phyloP scores from a whole-genome alignment of 1,140 invertebrate genomes.

The Drosophila neocordata region DNA sequence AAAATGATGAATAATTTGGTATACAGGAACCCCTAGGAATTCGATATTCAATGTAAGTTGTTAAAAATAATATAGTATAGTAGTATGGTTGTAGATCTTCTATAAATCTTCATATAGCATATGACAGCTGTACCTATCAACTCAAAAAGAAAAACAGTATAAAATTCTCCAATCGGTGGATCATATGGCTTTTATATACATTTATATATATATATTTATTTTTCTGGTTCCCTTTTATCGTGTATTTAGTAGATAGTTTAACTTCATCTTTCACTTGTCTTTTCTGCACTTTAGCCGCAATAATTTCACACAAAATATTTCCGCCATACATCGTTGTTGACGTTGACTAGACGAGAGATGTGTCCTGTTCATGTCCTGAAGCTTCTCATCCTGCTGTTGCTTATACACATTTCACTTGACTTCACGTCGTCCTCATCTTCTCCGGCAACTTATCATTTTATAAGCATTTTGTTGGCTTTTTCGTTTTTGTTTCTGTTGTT shows the following conservation, averaged over 20 bases:
- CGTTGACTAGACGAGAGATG: constrained; percentile 43
- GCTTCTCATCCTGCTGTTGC: constrained; percentile 20
- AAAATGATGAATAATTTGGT: too few relatives aligned
- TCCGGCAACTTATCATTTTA: constrained; percentile 72
- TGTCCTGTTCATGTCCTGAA: constrained; percentile 26
- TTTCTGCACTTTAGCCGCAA: constrained; percentile 39
- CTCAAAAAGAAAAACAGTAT: too few relatives aligned
- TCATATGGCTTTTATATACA: neutral
- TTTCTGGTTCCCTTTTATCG: neutral
- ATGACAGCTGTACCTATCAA: too few relatives aligned
- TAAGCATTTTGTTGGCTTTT: constrained; percentile 61
- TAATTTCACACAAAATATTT: constrained; percentile 77
- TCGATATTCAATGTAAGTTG: too few relatives aligned
- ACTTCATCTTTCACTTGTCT: constrained; percentile 15
- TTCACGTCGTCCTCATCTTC: constrained; percentile 57
- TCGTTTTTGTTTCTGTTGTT: constrained; percentile 30
- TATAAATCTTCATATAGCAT: too few relatives aligned
- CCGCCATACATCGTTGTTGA: constrained; percentile 67
- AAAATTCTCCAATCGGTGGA: neutral
- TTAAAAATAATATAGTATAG: too few relatives aligned
- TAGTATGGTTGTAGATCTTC: too few relatives aligned
- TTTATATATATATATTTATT: neutral
- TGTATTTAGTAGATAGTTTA: neutral
- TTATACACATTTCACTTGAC: constrained; percentile 72
- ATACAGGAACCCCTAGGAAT: too few relatives aligned